Percentiles rank a stretch among this genome's conserved stretches.
Evolutionary conservation across 2,888 invertebrate genomes (phyloP).

Genomic region (Aleiodes leptofemur): DNA sequence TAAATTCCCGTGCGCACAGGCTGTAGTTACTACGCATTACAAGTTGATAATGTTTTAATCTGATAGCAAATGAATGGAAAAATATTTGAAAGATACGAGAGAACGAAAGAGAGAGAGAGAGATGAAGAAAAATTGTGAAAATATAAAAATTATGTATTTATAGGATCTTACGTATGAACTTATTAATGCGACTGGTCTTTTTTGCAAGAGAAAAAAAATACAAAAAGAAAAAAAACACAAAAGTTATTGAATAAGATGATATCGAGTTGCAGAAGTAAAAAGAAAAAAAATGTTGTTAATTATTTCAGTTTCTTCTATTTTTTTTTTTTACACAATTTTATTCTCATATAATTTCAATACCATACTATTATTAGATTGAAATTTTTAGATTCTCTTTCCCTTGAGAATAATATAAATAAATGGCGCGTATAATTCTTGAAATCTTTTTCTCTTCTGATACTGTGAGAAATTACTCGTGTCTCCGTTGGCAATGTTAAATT

Average conservation of each 20-base stretch:
- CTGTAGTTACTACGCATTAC: constrained; percentile 44
- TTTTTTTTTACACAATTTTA: not conserved
- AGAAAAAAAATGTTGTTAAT: constrained; percentile 4
- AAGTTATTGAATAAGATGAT: constrained; percentile 34
- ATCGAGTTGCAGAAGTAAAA: constrained; percentile 32
- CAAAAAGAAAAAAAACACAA: constrained; percentile 20
- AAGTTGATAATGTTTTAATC: constrained; percentile 43
- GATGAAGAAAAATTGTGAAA: constrained; percentile 3
- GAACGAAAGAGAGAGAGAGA: constrained; percentile 12
- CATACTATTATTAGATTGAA: no score
- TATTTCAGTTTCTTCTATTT: constrained; percentile 4
- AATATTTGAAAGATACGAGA: constrained; percentile 27
- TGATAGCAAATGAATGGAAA: constrained; percentile 34
- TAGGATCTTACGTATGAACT: constrained; percentile 32
- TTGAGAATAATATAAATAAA: not conserved
- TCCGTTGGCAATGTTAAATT: no score
- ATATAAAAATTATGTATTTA: constrained; percentile 38
- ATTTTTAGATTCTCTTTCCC: no score
- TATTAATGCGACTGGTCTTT: constrained; percentile 40
- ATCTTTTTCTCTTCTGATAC: constrained; percentile 1
- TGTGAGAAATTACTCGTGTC: constrained; percentile 35
- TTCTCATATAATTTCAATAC: not conserved
- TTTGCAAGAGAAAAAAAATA: constrained; percentile 7
- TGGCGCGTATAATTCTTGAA: constrained; percentile 1
- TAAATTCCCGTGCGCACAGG: constrained; percentile 33